Conservation (phyloP, 2,113 vertebrate genomes). For the Pelecanus crispus region DNA sequence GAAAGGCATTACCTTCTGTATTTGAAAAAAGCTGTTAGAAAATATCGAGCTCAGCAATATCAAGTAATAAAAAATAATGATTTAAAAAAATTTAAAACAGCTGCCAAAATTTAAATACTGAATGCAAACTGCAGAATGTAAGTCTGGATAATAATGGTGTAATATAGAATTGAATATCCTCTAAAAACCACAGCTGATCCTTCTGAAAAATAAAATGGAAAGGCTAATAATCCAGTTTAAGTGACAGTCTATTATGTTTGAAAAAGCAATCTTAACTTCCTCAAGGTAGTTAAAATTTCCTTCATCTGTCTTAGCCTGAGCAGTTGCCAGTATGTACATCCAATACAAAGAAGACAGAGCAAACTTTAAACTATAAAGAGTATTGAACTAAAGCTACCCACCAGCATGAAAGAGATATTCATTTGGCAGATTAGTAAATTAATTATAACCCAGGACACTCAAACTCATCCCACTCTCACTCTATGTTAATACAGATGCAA, state of each 20-base stretch:
- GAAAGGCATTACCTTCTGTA: background rate
- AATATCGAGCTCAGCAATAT: background rate
- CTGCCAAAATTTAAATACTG: constrained; percentile 22
- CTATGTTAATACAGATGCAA: background rate
- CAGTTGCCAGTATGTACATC: background rate
- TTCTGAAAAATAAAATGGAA: background rate
- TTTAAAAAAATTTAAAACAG: background rate
- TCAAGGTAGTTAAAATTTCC: constrained; percentile 36
- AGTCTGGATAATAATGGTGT: background rate
- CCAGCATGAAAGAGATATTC: background rate
- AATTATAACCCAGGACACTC: background rate
- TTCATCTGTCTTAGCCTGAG: background rate
- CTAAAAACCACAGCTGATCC: constrained; percentile 35
- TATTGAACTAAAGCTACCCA: background rate
- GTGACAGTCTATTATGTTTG: background rate
- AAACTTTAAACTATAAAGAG: background rate
- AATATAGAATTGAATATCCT: background rate
- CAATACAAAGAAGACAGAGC: background rate
- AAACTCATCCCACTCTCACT: background rate
- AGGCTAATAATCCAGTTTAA: background rate
- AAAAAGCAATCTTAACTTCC: constrained; percentile 18
- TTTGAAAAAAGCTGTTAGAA: constrained; percentile 15
- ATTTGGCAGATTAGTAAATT: background rate
- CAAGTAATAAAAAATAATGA: background rate
- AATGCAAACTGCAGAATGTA: background rate